Evolutionary conservation across 2,888 invertebrate species (phyloP).

Genomic region (Malacosoma neustria): DNA sequence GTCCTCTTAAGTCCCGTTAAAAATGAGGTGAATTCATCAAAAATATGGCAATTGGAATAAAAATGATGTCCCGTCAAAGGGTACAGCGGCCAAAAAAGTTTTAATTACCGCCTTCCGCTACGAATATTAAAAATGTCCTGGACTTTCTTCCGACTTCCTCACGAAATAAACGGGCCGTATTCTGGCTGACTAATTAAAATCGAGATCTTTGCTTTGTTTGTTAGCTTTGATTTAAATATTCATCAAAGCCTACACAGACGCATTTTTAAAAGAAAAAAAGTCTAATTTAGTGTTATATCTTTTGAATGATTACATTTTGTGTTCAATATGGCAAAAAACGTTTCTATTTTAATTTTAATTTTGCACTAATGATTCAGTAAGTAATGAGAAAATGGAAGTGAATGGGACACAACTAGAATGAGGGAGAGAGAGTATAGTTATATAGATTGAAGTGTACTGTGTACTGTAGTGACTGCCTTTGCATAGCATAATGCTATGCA

Average conservation of each 20-base stretch:
- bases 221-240: background rate
- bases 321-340: no score
- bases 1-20: background rate
- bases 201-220: background rate
- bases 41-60: background rate
- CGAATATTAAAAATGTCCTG: background rate
- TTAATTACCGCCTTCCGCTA: background rate
- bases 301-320: no score
- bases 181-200: background rate
- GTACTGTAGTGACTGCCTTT: no score
- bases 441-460: no score
- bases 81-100: background rate
- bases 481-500: no score
- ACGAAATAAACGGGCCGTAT: background rate
- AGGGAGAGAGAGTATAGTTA: no score
- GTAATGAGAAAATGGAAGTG: no score
- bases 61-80: background rate
- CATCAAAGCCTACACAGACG: background rate
- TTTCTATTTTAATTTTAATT: no score
- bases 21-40: background rate
- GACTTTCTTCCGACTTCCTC: background rate
- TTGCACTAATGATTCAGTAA: no score
- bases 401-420: no score
- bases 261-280: background rate
- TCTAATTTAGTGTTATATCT: background rate